Evolutionary conservation across 2,113 vertebrate genomes (phyloP), one percentile per base, ranked within the genome.

Genomic region (Cichladusa arquata): DNA sequence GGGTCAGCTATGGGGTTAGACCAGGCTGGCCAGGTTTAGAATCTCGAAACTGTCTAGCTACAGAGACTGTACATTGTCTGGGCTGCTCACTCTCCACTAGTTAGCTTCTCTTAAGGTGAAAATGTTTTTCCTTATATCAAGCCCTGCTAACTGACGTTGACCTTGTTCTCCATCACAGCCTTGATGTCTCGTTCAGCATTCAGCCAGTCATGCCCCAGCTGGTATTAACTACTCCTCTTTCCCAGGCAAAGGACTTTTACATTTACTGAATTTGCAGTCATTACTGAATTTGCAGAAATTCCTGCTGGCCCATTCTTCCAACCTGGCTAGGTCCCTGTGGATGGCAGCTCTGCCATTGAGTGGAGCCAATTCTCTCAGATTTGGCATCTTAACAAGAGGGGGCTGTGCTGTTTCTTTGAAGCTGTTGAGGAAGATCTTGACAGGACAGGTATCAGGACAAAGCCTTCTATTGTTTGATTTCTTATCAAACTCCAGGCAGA

Each of bases 281-380:
- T 79, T 67, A 62, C 9, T 40, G n/a, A 84, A 54, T 72, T 94
- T 77, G 34, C 45, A 50, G 53, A 86, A 18, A 14, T 80, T 80
- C 29, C 31, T 42, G 26, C 13, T 74, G 48, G 6, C 5, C 40
- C 25, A 14, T 38, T 62, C 7, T 25, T 78, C 33, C 28, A 64
- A 2, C 2, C n/a, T 50, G 22, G 5, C 5, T 36, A 42, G 5
- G 6, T 50, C 8, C 2, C 4, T 72, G 62, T 69, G 54, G 9
- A 36, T 38, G 28, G 7, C 29, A 90, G 26, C 8, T 53, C 34
- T 84, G 28, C 5, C 51, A 31, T 1, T 36, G 25, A 64, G 16
- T 5, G 61, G 12, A 73, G 19, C 19, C 0, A 1, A 3, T 54
- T 58, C 11, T 11, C 19, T 45, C 1, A 3, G 34, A 12, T 56